phyloP scores from a whole-genome alignment of 1,140 invertebrate genomes.

The Drosophila yakuba region DNA sequence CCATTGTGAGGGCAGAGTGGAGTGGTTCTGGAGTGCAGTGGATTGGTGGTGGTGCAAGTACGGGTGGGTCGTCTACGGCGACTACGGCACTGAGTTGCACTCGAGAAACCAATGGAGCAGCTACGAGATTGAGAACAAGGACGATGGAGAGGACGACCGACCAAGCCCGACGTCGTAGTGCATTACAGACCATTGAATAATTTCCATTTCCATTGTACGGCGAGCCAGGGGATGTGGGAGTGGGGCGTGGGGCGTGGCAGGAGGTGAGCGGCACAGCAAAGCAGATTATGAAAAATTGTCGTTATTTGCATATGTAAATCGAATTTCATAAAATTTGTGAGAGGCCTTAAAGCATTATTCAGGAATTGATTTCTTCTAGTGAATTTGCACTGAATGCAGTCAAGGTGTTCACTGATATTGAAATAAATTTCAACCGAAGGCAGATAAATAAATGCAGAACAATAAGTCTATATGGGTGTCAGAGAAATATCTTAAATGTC shows the following conservation, averaged over 20 bases:
- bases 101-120: slow-evolving; percentile 75
- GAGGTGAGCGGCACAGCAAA: slow-evolving; percentile 44
- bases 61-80: slow-evolving; percentile 14
- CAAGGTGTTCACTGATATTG: slow-evolving; percentile 30
- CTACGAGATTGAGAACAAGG: slow-evolving; percentile 44
- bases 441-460: slow-evolving; percentile 8
- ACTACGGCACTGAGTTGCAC: slow-evolving; percentile 58
- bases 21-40: slow-evolving; percentile 16
- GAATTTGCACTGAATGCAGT: slow-evolving; percentile 40
- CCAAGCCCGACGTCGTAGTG: slow-evolving; percentile 57
- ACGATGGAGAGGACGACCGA: slow-evolving; percentile 20
- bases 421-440: slow-evolving; percentile 16
- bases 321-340: slow-evolving; percentile 84
- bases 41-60: slow-evolving; percentile 11
- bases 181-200: slow-evolving; percentile 84
- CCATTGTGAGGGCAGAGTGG: slow-evolving; percentile 61
- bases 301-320: slow-evolving; percentile 85
- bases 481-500: slow-evolving; percentile 3
- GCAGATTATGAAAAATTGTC: slow-evolving; percentile 84
- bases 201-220: slow-evolving; percentile 83
- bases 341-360: slow-evolving; percentile 68
- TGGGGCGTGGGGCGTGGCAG: not conserved
- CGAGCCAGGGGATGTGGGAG: slow-evolving; percentile 1
- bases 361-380: slow-evolving; percentile 46
- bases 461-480: not conserved